Base-by-base conservation (phyloP, 1,140 invertebrate genomes). In the Antheraea mylitta region DNA sequence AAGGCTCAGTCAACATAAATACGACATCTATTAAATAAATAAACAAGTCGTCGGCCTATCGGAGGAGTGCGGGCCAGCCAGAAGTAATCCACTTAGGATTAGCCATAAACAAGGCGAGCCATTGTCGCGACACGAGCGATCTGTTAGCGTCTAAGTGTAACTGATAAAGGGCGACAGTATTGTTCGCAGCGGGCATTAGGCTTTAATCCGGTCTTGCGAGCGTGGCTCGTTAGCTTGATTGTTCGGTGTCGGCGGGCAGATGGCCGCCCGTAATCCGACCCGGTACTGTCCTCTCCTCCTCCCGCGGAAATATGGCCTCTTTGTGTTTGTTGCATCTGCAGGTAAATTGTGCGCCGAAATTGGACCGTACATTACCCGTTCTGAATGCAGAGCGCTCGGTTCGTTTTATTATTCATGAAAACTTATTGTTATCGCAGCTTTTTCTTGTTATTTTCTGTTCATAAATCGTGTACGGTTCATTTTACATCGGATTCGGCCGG, bases 241-340 rank as follows among this genome's bases (percentile, higher is more conserved):
- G 89, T 91, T 82, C 87, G 76, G 78, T 79, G 84, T 81, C 83
- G 81, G 76, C 77, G 79, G 87, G 87, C 88, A 91, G 86, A 88
- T 89, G 89, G 82, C 80, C 84, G 79, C 71, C 38, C 74, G 89
- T 91, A 89, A 91, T 91, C 89, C 89, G 86, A 87, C 75, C 82
- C 85, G 79, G 77, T 76, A 72, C 80, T 76, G 76, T 69, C 74
- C 66, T 72, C 73, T 61, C 72, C 66, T 64, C 82, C 81, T 83
- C 82, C 74, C 75, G 74, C 79, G 77, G 76, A 85, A 83, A 89
- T 86, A 89, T 85, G 84, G 78, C 86, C 85, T 89, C 89, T 91
- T 91, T 91, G 89, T 91, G 85, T 86, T 86, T 86, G 86, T 89
- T 91, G 87, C 89, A 91, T 91, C 87, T 91, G 89, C 89, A 91